phyloP scores from a whole-genome alignment of 2,888 invertebrate species.

The Amiota communis region DNA sequence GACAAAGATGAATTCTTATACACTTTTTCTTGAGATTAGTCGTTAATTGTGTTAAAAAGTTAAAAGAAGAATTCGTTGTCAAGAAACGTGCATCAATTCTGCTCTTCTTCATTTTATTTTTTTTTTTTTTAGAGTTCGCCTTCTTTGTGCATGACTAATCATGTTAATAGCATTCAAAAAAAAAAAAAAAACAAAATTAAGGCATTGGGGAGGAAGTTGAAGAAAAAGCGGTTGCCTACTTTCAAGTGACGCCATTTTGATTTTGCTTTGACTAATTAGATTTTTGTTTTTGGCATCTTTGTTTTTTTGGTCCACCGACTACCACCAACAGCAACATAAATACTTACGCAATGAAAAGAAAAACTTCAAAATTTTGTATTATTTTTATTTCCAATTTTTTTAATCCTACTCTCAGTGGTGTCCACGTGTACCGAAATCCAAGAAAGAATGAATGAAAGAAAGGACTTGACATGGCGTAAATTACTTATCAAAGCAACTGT shows the following conservation, averaged over 20 bases:
- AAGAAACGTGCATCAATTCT: background rate
- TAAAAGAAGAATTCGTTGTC: background rate
- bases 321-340: background rate
- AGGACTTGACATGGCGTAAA: slow-evolving; percentile 8
- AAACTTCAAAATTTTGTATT: background rate
- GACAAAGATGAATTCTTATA: slow-evolving; percentile 60
- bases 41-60: slow-evolving; percentile 60
- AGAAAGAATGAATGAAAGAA: background rate
- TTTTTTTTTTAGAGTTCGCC: background rate
- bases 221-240: slow-evolving; percentile 56
- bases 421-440: slow-evolving; percentile 9
- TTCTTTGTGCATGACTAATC: slow-evolving; percentile 17
- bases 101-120: background rate
- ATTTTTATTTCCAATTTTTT: background rate
- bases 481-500: slow-evolving; percentile 22
- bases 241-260: slow-evolving; percentile 44
- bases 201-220: background rate
- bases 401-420: slow-evolving; percentile 19
- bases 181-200: background rate
- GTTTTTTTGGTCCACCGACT: background rate
- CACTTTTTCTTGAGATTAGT: slow-evolving; percentile 39
- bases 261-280: slow-evolving; percentile 55
- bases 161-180: slow-evolving; percentile 16
- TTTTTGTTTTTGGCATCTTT: slow-evolving; percentile 47
- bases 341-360: background rate